Base-by-base conservation (phyloP, 2,888 invertebrate genomes). In the Alloplasta piceator region DNA sequence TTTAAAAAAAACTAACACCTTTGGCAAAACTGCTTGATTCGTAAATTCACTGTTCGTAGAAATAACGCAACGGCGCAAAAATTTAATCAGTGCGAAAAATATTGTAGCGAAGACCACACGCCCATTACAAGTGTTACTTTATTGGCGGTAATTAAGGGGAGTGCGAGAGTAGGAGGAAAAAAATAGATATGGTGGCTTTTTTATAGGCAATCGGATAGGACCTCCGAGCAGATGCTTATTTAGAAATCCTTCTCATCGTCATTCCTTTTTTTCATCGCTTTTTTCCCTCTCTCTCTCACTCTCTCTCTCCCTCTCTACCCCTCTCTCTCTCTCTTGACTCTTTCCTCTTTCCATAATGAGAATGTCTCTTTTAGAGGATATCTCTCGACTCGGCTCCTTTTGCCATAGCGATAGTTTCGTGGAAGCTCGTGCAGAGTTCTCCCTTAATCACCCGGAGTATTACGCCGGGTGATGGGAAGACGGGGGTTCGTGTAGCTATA, bases 111-210 rank as follows among this genome's bases (percentile, higher is more conserved):
- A 39, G 48, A 41, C 46, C 67, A 74, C 77, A 41, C 58, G 52
- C 77, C 80, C 73, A 81, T 77, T 81, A 81, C 74, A 81, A 81
- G 80, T 81, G 80, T 81, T 77, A 81, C 80, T 81, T 81, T 81
- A 81, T 81, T 55, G 73, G 64, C 48, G 80, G 66, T 74, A 77
- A 81, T 81, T 77, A 81, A 81, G 77, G 39, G 70, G 56, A 67
- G 52, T 14, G 46, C 50, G 63, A 67, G 63, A 43, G 64, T 26
- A 48, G 61, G 67, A 72, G 61, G 63, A 52, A 73, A 66, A 50
- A 70, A 60, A 56, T 55, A 58, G 58, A 77, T 71, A 75, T 71
- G 56, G 68, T 52, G 12, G 6, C 10, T 43, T 43, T 43, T 66
- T 80, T 77, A 67, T 74, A 77, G 73, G 77, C 77, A 64, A 3